Evolutionary conservation across 2,113 vertebrate genomes (phyloP).

Genomic region (Bostrychus sinensis): DNA sequence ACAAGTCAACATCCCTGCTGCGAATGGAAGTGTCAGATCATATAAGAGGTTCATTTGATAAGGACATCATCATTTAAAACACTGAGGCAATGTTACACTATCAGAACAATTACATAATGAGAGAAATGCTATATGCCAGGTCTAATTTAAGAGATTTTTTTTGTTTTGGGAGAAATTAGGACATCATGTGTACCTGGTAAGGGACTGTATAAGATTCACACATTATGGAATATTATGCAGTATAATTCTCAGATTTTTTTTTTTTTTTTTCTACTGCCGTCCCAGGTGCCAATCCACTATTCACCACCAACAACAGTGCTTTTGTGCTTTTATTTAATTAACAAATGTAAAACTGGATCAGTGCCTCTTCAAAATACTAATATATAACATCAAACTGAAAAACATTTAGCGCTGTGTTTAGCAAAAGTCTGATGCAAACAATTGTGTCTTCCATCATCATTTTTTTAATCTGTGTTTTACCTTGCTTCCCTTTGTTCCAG

Average conservation of each 20-base stretch:
- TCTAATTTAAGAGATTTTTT: conserved; percentile 22
- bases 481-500: too few species aligned
- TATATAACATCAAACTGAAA: too few species aligned
- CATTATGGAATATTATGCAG: neutral
- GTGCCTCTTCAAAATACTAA: too few species aligned
- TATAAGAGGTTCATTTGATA: conserved; percentile 37
- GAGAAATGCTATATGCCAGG: neutral
- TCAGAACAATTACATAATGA: neutral
- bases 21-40: conserved; percentile 41
- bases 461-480: too few species aligned
- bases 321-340: too few species aligned
- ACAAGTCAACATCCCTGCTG: conserved; percentile 15
- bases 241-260: conserved; percentile 1
- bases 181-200: neutral
- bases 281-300: too few species aligned
- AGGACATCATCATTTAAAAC: conserved; percentile 18
- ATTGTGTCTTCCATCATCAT: too few species aligned
- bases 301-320: too few species aligned
- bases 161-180: neutral
- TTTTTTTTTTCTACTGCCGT: conserved; percentile 4
- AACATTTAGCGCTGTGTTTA: too few species aligned
- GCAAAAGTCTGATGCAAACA: too few species aligned
- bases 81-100: conserved; percentile 2
- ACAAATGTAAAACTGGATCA: too few species aligned
- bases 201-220: neutral